Percentiles rank a stretch among this genome's conserved stretches.
phyloP scores from a whole-genome alignment of 1,140 invertebrate genomes.

The Bombus ignitus region DNA sequence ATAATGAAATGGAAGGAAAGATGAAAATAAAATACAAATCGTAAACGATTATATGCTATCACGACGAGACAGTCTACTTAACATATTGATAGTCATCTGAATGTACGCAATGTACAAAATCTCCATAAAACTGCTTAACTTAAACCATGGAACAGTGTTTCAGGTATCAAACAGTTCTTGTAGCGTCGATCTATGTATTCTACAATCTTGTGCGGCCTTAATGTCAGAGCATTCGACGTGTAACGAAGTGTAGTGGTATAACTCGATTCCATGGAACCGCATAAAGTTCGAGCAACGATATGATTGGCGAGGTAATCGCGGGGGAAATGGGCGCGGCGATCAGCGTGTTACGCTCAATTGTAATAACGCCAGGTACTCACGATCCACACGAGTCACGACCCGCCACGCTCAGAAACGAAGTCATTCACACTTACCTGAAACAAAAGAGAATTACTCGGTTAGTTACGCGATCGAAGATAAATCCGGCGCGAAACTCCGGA shows the following conservation, averaged over 20 bases:
- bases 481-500: neutral
- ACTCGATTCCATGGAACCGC: slow-evolving; percentile 16
- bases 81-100: neutral
- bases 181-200: neutral
- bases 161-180: neutral
- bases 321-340: slow-evolving; percentile 35
- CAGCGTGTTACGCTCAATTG: slow-evolving; percentile 42
- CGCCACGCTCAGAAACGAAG: slow-evolving; percentile 22
- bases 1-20: neutral
- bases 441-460: slow-evolving; percentile 61
- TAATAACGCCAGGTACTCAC: slow-evolving; percentile 56
- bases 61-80: neutral
- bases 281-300: slow-evolving; percentile 21
- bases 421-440: slow-evolving; percentile 72
- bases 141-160: neutral
- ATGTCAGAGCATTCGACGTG: neutral
- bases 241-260: neutral
- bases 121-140: neutral
- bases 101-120: neutral
- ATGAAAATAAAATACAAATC: neutral
- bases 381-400: slow-evolving; percentile 26
- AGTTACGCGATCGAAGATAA: slow-evolving; percentile 52
- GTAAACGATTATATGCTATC: neutral
- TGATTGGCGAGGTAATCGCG: slow-evolving; percentile 3
- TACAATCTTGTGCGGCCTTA: neutral